phyloP scores from a whole-genome alignment of 2,797 vertebrate genomes.

The Morus bassanus region DNA sequence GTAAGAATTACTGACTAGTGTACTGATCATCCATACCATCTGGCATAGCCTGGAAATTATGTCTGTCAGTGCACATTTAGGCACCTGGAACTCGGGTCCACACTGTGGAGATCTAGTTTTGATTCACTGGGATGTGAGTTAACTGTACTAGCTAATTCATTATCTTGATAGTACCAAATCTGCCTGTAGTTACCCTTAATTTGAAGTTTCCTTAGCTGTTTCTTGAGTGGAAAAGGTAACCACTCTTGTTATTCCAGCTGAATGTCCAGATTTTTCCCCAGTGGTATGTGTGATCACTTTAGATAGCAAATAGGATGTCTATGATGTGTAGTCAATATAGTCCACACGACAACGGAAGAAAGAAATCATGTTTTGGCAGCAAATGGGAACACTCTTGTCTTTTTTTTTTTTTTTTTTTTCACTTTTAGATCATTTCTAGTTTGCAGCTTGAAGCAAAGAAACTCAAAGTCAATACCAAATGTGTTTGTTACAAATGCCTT shows the following conservation, averaged over 20 bases:
- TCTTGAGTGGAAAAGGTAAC: neutral
- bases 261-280: neutral
- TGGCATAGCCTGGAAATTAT: neutral
- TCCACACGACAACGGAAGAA: neutral
- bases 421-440: neutral
- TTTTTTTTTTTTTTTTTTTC: neutral
- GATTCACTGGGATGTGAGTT: neutral
- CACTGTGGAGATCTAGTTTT: neutral
- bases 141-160: neutral
- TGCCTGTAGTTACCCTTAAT: neutral
- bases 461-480: neutral
- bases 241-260: neutral
- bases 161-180: neutral
- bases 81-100: neutral
- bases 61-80: neutral
- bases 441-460: neutral
- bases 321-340: neutral
- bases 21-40: neutral
- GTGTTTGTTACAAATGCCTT: conserved; percentile 24
- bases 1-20: neutral
- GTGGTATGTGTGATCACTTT: neutral
- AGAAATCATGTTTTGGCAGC: neutral
- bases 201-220: neutral
- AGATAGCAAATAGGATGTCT: neutral
- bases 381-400: neutral